Base-by-base conservation (phyloP, 2,113 vertebrate genomes). In the Megaceryle maxima region DNA sequence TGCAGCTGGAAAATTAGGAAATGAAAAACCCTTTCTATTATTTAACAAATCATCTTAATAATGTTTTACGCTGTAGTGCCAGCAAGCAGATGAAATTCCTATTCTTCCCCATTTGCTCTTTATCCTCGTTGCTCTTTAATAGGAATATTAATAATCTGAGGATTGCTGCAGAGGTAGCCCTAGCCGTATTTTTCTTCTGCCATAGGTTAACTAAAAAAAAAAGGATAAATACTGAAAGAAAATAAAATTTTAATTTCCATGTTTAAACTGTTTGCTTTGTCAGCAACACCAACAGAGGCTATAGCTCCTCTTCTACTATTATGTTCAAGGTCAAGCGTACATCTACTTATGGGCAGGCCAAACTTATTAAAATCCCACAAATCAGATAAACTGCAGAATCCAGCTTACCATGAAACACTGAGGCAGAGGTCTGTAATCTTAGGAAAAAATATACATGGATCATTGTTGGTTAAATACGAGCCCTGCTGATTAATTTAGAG, bases 41-140 rank as follows among this genome's bases (percentile, higher is more conserved):
- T 98, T 98, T 98, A 98, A 98, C 98, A 97, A 97, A 97, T 97
- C 98, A 97, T 97, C 96, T 94, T 96, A 97, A 96, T 97, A 95
- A 97, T 86, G 90, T 84, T 97, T 96, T 72, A 77, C 70, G 84
- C 79, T 7, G 59, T 82, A 24, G 89, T 93, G 90, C 94, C 67
- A 28, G 92, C 87, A 43, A 95, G 87, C 78, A 63, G n/a, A 72
- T n/a, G 26, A 66, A 92, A 88, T 86, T 75, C 59, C 90, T 96
- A 77, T 87, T 53, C 57, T 48, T 33, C 70, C 26, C 79, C 87
- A 77, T 94, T 64, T 77, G 73, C 95, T 92, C 95, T 88, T 93
- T 94, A 59, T 77, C 93, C 92, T 64, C 57, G 33, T 56, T 63
- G 92, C 66, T 72, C 88, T 68, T 90, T 85, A 93, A 96, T 92